Base-by-base conservation (phyloP, 2,113 vertebrate species). In the Ammodytes marinus region DNA sequence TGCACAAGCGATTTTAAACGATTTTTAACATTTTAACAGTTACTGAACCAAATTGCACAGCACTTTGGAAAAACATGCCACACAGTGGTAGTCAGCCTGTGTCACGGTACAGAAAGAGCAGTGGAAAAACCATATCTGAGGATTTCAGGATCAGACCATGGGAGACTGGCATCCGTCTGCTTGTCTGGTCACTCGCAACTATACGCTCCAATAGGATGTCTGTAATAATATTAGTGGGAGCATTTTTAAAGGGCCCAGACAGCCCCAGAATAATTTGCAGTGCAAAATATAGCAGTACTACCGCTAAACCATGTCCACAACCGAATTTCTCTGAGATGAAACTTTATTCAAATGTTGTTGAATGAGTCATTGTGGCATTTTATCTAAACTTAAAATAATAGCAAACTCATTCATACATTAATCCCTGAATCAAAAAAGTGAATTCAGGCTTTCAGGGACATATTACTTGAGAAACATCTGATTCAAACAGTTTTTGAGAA, bases 151-250 rank as follows among this genome's bases (percentile, higher is more conserved):
- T 69, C 71, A 74, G 74, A 79, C 86, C 84, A 90, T 80, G 92
- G 92, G 79, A 91, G 88, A 67, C 70, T 89, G 89, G 77, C 54
- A 70, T 70, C 63, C 3, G 61, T 82, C 88, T 86, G 63, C 85
- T 88, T 45, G 54, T 78, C 64, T n/a, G 65, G 85, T 88, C 92
- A 90, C 82, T 90, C 65, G 73, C 86, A 93, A 93, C 79, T 89
- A 63, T 4, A 84, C 71, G 84, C 86, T 93, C 89, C 89, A 91
- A 78, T 88, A 89, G 72, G 82, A 88, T 39, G 67, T 52, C 81
- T 89, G 85, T 73, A 76, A 94, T 83, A 92, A 94, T 89, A 94
- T 93, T 92, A 91, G 69, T 74, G 60, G 70, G 75, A 74, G 15
- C 7, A 73, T 85, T 90, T 86, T 86, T 80, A 69, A 85, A 89